Evolutionary conservation across 1,140 invertebrate genomes (phyloP), one percentile per base, ranked within the genome.

Genomic region (Glomeris maerens): DNA sequence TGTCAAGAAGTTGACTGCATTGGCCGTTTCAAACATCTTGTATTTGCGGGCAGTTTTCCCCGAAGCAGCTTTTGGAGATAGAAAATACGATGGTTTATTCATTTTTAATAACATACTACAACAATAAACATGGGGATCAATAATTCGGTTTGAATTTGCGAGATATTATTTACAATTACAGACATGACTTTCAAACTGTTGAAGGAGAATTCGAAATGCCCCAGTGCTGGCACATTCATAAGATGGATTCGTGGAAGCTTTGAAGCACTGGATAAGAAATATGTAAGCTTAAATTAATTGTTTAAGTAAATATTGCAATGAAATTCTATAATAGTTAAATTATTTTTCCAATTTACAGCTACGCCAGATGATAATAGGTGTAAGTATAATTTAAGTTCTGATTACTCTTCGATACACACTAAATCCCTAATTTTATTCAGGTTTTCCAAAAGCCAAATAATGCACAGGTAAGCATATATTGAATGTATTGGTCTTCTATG

Each of bases 261-360:
- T 63, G 69, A 71, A 67, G 69, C 69, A 10, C 55, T 71, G 45
- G 68, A 71, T 40, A 69, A 69, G 49, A 69, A 69, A 67, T 71
- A 71, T 63, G 69, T 71, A 63, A 68, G 66, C 52, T 10, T 5
- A 20, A 3, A 47, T 27, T 42, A 25, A 13, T 31, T 10, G 21
- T 45, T 48, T 48, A 40, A 45, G n/a, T 22, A 23, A 49, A 14
- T 40, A 40, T 44, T n/a, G n/a, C n/a, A 40, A 49, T 40, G 38
- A 17, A 41, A 21, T 5, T 45, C 41, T 50, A 25, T 54, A n/a
- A n/a, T n/a, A n/a, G n/a, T n/a, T n/a, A n/a, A n/a, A n/a, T n/a
- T n/a, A n/a, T n/a, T n/a, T n/a, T 49, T 56, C n/a, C n/a, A 10
- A 41, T 54, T 60, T 64, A 53, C 55, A 64, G 62, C 54, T 64